A percentile compares a stretch with the other conserved stretches of the same genome.
Evolutionary conservation across 1,140 invertebrate genomes (phyloP).

Genomic region (Leptinotarsa texana): DNA sequence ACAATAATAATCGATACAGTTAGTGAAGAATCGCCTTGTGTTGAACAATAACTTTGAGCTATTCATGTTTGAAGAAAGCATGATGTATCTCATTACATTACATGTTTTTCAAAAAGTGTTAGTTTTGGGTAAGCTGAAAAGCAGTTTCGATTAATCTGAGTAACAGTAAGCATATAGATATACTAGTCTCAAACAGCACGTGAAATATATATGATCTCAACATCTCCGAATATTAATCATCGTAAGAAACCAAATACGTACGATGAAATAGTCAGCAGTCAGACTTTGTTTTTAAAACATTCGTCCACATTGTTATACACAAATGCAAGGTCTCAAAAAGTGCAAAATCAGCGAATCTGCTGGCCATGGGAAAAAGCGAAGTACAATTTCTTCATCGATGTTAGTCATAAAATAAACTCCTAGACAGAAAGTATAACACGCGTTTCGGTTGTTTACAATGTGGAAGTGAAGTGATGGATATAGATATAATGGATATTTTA

Average conservation of each 20-base stretch:
- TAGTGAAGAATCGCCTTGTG: too few species aligned
- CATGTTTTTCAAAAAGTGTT: too few species aligned
- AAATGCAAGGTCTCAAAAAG: conserved; percentile 26
- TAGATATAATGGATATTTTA: conserved; percentile 13
- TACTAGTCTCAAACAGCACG: background rate
- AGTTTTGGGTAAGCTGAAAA: too few species aligned
- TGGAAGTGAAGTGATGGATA: conserved; percentile 7
- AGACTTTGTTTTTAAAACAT: conserved; percentile 27
- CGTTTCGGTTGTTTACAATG: background rate
- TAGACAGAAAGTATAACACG: background rate
- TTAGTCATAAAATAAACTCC: background rate
- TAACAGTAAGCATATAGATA: too few species aligned
- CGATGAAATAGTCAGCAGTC: conserved; percentile 14
- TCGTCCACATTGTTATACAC: conserved; percentile 27
- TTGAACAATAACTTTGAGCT: too few species aligned
- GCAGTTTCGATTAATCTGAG: too few species aligned
- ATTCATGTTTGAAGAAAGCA: too few species aligned
- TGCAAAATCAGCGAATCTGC: conserved; percentile 23
- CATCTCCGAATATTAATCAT: background rate
- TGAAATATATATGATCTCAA: background rate
- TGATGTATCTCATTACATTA: too few species aligned
- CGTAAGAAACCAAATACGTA: conserved; percentile 14
- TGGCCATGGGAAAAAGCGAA: conserved; percentile 24
- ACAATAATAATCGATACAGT: too few species aligned
- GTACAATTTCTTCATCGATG: background rate